Evolutionary conservation across 2,113 vertebrate species (phyloP), one percentile per base, ranked within the genome.

Genomic region (Nycticryphes semicollaris): DNA sequence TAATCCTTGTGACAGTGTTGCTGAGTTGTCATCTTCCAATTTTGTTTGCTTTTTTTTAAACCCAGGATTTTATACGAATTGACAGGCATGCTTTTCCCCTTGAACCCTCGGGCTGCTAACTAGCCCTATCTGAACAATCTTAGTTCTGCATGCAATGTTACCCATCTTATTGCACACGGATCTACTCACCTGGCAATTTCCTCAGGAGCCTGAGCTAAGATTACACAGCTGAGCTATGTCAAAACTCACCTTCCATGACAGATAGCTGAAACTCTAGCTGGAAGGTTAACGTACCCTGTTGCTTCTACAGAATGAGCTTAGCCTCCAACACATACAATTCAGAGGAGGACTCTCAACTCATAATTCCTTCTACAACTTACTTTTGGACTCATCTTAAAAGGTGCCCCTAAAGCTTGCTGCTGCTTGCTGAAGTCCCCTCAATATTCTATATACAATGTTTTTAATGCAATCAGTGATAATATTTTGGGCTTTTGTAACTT

Each of bases 91-190:
- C 2, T 66, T 80, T 80, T 63, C 13, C 17, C 48, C 37, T 51
- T 47, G 30, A 84, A 48, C 59, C 57, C 10, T 30, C 60, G 27
- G 59, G 8, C 39, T 84, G 21, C 60, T 75, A 48, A 48, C 14
- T 59, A 53, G 4, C 14, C 16, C 20, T 23, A 6, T 10, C 28
- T 51, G 39, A 91, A 60, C 18, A 51, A 60, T 47, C 17, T 60
- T n/a, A 70, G 12, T 31, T 86, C 19, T 43, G 21, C 35, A 48
- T 73, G 33, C 0, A 8, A 7, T 17, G 9, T 28, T 39, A 69
- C 14, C 12, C n/a, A 20, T 45, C 6, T 90, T 62, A 48, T 5
- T 3, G 0, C 15, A 59, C 0, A 0, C 31, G 8, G 14, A 10
- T 54, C 24, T 72, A 22, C 9, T 50, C 18, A 33, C 23, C n/a